A percentile compares a stretch with the other conserved stretches of the same genome.
These are phyloP conservation scores for Aphelocoma coerulescens DNA, from an alignment of 2,113 vertebrate genomes.

Conservation along the genomic window DNA sequence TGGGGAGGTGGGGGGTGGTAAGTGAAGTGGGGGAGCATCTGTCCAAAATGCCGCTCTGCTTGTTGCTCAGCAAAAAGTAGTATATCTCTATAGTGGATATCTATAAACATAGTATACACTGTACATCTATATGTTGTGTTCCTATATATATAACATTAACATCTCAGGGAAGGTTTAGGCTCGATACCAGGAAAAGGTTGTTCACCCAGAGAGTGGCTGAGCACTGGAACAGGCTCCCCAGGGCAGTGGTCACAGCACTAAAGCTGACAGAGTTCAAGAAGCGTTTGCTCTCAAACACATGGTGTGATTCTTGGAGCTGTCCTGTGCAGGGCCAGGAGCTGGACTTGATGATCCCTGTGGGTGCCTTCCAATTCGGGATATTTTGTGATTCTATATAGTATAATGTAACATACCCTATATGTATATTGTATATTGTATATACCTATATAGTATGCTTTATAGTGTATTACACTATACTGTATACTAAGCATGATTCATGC, in stretches of 20 bases:
- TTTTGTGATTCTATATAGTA: background rate
- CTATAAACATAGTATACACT: fast-evolving
- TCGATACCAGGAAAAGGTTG: background rate
- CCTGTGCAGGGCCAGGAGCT: background rate
- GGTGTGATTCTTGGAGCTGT: background rate
- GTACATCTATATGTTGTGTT: fast-evolving
- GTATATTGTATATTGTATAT: too few relatives aligned
- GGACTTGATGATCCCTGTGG: background rate
- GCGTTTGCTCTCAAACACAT: background rate
- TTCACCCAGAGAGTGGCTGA: background rate
- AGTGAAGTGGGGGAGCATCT: background rate
- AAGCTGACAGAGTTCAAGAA: background rate
- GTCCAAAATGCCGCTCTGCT: background rate
- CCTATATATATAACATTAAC: fast-evolving
- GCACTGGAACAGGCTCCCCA: background rate
- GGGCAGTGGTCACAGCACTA: background rate
- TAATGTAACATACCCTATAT: background rate
- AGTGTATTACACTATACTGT: background rate
- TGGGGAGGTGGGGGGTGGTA: fast-evolving
- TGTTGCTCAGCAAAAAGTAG: background rate
- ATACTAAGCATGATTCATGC: too few relatives aligned
- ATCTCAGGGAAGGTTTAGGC: background rate
- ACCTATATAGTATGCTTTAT: too few relatives aligned
- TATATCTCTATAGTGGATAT: fast-evolving
- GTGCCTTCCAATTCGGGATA: background rate